These are phyloP conservation scores for Bombus waltoni DNA, from an alignment of 1,140 invertebrate genomes.

Conservation along the genomic window DNA sequence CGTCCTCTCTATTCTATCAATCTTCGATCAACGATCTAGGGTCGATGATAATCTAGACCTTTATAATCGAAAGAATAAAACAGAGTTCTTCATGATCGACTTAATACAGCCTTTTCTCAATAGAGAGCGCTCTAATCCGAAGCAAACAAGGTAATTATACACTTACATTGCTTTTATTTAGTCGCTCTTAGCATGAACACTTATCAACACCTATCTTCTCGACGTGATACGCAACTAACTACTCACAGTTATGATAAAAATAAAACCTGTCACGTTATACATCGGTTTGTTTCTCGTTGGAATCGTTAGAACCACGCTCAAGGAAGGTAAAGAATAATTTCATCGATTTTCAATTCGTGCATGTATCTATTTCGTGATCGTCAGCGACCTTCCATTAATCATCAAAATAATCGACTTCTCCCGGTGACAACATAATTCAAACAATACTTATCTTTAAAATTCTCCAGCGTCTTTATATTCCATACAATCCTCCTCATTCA, in stretches of 20 bases:
- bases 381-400: neutral
- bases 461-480: neutral
- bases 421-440: neutral
- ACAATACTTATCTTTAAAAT: neutral
- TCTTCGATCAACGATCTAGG: neutral
- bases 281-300: neutral
- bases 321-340: constrained; percentile 30
- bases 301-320: neutral
- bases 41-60: no score
- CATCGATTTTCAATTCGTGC: neutral
- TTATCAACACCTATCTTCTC: neutral
- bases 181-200: neutral
- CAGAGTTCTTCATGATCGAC: neutral
- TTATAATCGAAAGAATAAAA: neutral
- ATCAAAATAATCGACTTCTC: neutral
- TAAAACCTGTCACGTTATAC: neutral
- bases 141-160: neutral
- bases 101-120: neutral
- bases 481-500: neutral
- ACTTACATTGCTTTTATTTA: neutral
- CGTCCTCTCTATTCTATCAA: neutral
- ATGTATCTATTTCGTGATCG: neutral
- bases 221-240: no score
- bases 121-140: neutral
- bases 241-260: neutral